phyloP scores from a whole-genome alignment of 2,888 invertebrate species.

The Mythimna ferrago region DNA sequence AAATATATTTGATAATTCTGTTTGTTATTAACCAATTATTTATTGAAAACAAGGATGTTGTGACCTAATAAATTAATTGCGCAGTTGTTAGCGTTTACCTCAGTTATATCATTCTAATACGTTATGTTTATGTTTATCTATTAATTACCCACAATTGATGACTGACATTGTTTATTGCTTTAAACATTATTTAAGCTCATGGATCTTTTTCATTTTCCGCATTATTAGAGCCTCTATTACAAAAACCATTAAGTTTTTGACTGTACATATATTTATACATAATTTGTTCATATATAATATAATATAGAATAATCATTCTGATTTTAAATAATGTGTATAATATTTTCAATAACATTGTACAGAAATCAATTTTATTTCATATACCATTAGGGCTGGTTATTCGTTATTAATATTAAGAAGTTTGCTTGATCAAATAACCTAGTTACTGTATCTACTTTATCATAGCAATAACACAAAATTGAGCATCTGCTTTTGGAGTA shows the following conservation, averaged over 20 bases:
- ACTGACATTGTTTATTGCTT: not conserved
- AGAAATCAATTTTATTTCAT: constrained; percentile 7
- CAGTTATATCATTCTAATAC: constrained; percentile 13
- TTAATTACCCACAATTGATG: not conserved
- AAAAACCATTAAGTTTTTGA: not conserved
- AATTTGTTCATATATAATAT: constrained; percentile 1
- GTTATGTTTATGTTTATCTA: constrained; percentile 4
- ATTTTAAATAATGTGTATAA: constrained; percentile 4
- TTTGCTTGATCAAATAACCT: constrained; percentile 37
- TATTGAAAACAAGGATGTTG: constrained; percentile 23
- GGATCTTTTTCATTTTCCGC: not conserved
- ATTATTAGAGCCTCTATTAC: not conserved
- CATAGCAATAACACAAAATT: constrained; percentile 28
- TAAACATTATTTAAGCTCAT: not conserved
- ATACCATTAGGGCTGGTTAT: constrained; percentile 15
- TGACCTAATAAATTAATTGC: constrained; percentile 29
- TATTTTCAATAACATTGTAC: constrained; percentile 19
- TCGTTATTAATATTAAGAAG: constrained; percentile 12
- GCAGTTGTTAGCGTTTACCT: constrained; percentile 35
- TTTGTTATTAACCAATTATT: constrained; percentile 41
- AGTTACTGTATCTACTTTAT: constrained; percentile 15
- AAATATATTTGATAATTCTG: constrained; percentile 28
- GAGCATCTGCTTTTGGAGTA: constrained; percentile 29
- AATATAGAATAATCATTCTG: not conserved
- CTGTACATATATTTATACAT: constrained; percentile 15